Base-by-base conservation (phyloP, 2,797 vertebrate species). In the Scolopax bukidnonensis region DNA sequence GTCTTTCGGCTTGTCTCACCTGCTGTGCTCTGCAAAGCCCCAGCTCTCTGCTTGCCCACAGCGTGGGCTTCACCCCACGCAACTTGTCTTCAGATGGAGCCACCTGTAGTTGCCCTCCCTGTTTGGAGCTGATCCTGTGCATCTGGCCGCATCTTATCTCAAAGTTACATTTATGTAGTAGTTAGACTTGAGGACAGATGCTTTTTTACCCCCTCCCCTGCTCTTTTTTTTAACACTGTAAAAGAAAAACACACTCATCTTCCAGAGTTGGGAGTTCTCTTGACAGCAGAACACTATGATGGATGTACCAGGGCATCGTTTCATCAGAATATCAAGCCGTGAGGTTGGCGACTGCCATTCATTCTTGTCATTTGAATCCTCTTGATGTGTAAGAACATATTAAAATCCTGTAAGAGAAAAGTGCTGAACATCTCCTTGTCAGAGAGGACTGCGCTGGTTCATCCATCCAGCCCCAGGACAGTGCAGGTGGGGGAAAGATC, bases 201-300 rank as follows among this genome's bases (percentile, higher is more conserved):
- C 32, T 67, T 89, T 76, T 41, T 40, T 40, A 36, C 33, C 11
- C 27, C 10, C 10, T 11, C 30, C 45, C 24, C 12, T 12, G 53
- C 38, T 38, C 36, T 38, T 60, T 36, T 36, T 6, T 17, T 78
- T 32, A 53, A 15, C 32, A 32, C 56, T 5, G 10, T 56, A 30
- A 85, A 89, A 93, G 91, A 64, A 95, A 95, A 97, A 84, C 81
- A 95, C 76, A 59, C 85, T 89, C 87, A 32, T 97, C 96, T 96
- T 94, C 86, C 86, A 68, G 92, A 86, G 61, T 1, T 45, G 83
- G 81, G 93, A 92, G 64, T 64, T 95, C 85, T 96, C 68, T 76
- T 88, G 95, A 96, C 84, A 95, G 92, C 80, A 81, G 82, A 80
- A 57, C 54, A 76, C 86, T 16, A 71, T 96, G 97, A 97, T 91